These are phyloP conservation scores for Lonchura striata DNA, from an alignment of 2,113 vertebrate genomes.

Conservation along the genomic window DNA sequence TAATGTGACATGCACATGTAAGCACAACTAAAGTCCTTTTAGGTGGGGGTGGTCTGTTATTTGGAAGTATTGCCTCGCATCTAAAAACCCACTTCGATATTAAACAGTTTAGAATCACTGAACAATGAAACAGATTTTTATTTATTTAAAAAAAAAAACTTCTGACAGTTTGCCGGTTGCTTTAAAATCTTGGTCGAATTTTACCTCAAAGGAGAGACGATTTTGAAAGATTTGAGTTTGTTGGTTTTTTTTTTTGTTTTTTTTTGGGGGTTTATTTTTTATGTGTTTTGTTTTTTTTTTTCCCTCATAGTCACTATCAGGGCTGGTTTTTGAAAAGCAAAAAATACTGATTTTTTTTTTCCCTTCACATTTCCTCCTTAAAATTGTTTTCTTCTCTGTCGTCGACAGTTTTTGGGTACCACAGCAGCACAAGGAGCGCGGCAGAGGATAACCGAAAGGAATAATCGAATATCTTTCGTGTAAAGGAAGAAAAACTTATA, in stretches of 20 bases:
- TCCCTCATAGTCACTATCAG: neutral
- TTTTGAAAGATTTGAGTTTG: neutral
- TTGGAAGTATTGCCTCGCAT: neutral
- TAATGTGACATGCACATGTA: neutral
- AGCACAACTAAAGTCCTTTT: neutral
- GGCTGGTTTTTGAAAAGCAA: neutral
- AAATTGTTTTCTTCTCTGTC: neutral
- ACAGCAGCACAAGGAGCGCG: neutral
- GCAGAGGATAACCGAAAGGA: fast-evolving
- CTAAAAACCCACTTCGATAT: neutral
- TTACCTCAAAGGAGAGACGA: neutral
- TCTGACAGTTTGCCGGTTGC: neutral
- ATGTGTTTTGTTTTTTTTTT: neutral
- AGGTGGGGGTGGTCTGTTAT: no score
- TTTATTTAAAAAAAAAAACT: neutral
- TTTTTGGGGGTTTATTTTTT: no score
- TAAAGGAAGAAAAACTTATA: neutral
- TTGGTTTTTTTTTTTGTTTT: neutral
- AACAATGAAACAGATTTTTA: neutral
- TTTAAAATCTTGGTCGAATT: neutral
- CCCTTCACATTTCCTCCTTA: fast-evolving
- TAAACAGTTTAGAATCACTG: neutral
- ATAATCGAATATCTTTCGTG: neutral
- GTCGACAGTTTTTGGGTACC: neutral
- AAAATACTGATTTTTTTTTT: neutral